Base-by-base conservation (phyloP, 2,113 vertebrate species). In the Lycocorax pyrrhopterus region DNA sequence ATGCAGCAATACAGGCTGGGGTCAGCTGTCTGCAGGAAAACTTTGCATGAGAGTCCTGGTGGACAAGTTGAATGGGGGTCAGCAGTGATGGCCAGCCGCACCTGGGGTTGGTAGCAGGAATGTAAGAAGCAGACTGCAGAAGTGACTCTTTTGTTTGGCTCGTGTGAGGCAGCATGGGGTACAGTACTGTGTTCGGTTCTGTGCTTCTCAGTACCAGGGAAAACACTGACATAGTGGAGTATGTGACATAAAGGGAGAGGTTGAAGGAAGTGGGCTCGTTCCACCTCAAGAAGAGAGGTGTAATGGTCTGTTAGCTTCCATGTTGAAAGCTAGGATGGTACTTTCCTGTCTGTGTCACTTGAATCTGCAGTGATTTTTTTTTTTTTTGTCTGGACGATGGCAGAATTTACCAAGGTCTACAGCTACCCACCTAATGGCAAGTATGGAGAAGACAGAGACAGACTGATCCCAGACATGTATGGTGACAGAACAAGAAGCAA, bases 1-100 rank as follows among this genome's bases (percentile, higher is more conserved):
- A 29, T 4, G 4, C 56, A 78, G 16, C 35, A n/a, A 11, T 16
- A 37, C 16, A 32, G 59, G 35, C 43, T 81, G 63, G 63, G 25
- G 3, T 78, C 74, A 73, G 4, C 49, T 59, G 29, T 17, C 49
- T 5, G 1, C 3, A 37, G 44, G 43, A 30, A 27, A n/a, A 22
- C 30, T 43, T 30, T 44, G 11, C 0, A 1, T 4, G 2, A 5
- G 5, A 20, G 18, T 64, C 30, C 43, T 10, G 7, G 33, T 27
- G 20, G 33, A 27, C 33, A 33, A 15, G 32, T 7, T 64, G 35
- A 69, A 22, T 29, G 46, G 8, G 63, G n/a, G 15, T 46, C 29
- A 20, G 35, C 59, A 46, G 9, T 16, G 59, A n/a, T 33, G 58
- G 46, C 52, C 25, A 17, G 47, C n/a, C 53, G 47, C 52, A 41